These are phyloP conservation scores for Cyanoramphus novaezelandiae DNA, from an alignment of 2,113 vertebrate species.

Conservation along the genomic window DNA sequence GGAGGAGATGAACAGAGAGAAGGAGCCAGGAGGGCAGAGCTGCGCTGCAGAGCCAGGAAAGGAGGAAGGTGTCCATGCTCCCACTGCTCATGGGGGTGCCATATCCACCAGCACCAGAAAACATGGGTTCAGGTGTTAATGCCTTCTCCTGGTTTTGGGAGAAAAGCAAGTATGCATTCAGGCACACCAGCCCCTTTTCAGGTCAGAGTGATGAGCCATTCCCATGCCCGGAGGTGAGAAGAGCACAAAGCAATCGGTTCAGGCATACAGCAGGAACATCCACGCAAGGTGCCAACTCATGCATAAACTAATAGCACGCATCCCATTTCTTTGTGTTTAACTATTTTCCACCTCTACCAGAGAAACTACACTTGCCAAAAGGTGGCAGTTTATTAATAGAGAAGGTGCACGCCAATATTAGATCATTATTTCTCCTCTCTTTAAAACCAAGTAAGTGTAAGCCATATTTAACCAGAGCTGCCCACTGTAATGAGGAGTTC, in stretches of 20 bases:
- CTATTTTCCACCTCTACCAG: background rate
- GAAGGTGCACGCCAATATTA: background rate
- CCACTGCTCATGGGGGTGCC: background rate
- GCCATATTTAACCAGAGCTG: background rate
- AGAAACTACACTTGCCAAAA: background rate
- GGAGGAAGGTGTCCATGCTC: background rate
- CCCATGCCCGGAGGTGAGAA: background rate
- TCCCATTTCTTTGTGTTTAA: background rate
- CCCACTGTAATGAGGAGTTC: background rate
- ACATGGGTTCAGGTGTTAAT: rapidly evolving
- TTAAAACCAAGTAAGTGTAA: background rate
- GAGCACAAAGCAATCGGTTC: background rate
- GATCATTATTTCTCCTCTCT: background rate
- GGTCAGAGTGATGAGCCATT: background rate
- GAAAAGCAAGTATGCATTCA: background rate
- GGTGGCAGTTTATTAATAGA: background rate
- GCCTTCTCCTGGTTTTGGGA: background rate
- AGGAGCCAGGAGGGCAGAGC: background rate
- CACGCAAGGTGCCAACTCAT: background rate
- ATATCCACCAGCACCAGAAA: background rate
- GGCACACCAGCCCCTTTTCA: background rate
- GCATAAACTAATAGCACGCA: background rate
- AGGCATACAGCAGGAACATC: background rate
- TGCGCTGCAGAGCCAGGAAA: background rate
- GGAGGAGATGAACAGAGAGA: background rate